phyloP scores from a whole-genome alignment of 2,113 vertebrate species.

The Poicephalus gulielmi region DNA sequence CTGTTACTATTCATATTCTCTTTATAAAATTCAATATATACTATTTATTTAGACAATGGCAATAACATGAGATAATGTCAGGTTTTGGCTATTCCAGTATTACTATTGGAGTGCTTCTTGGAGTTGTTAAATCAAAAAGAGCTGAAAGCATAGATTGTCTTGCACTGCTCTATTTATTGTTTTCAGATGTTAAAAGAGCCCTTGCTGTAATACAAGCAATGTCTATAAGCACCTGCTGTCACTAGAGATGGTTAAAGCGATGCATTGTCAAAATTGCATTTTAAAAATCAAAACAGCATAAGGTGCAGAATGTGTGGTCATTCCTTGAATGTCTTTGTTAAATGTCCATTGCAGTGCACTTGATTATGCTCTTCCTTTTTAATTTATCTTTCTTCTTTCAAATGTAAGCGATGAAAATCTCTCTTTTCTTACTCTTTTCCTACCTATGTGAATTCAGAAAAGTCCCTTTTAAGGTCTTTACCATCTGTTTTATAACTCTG shows the following conservation, averaged over 20 bases:
- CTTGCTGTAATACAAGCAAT: not conserved
- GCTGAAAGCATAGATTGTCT: not conserved
- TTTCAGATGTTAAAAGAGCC: not conserved
- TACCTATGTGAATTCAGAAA: not conserved
- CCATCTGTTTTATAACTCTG: not conserved
- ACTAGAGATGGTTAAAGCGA: not conserved
- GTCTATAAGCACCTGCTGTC: not conserved
- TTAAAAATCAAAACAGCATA: not conserved
- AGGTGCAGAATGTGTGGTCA: not conserved
- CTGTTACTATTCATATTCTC: not conserved
- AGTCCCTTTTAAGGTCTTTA: not conserved
- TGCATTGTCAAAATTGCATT: not conserved
- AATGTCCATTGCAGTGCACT: not conserved
- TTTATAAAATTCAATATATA: constrained; percentile 15
- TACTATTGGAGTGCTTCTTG: constrained; percentile 15
- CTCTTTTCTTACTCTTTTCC: not conserved
- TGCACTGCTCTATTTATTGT: not conserved
- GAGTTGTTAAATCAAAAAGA: constrained; percentile 18
- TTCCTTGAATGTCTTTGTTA: not conserved
- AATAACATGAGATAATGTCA: not conserved
- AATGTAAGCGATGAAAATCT: not conserved
- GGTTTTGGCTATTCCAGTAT: not conserved
- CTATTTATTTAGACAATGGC: constrained; percentile 14
- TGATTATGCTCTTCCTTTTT: not conserved
- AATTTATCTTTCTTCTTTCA: not conserved